Conservation (phyloP, 2,797 vertebrate species). For the Naso thynnoides region DNA sequence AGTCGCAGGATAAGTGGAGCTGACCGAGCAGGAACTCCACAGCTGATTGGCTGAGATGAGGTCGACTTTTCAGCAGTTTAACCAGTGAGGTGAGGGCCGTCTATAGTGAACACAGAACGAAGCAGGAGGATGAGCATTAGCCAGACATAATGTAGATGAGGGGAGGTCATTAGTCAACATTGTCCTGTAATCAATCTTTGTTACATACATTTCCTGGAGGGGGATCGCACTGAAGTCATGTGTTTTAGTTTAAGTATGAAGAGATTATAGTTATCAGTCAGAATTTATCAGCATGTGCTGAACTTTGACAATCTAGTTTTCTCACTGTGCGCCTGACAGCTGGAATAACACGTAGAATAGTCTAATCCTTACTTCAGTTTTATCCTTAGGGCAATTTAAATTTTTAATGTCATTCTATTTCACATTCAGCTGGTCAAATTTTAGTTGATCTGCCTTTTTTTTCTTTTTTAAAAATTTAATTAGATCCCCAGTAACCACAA, state of each 20-base stretch:
- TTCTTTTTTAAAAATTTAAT: too few species aligned
- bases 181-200: background rate
- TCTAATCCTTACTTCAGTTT: too few species aligned
- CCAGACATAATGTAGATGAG: background rate
- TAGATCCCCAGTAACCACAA: too few species aligned
- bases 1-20: conserved; percentile 91
- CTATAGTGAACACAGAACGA: conserved; percentile 70
- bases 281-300: too few species aligned
- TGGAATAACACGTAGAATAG: too few species aligned
- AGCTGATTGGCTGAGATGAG: conserved; percentile 92
- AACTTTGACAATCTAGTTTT: too few species aligned
- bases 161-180: background rate
- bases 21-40: conserved; percentile 94
- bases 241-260: background rate
- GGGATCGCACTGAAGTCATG: background rate
- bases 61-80: conserved; percentile 91
- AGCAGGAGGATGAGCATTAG: background rate
- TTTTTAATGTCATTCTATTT: too few species aligned
- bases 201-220: background rate
- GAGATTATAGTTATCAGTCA: background rate
- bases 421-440: too few species aligned
- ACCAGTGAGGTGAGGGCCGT: conserved; percentile 93
- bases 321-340: too few species aligned
- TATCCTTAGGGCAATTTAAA: too few species aligned
- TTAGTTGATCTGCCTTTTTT: too few species aligned